Evolutionary conservation across 2,797 vertebrate species (phyloP), one percentile per base, ranked within the genome.

Genomic region (Discoglossus pictus): DNA sequence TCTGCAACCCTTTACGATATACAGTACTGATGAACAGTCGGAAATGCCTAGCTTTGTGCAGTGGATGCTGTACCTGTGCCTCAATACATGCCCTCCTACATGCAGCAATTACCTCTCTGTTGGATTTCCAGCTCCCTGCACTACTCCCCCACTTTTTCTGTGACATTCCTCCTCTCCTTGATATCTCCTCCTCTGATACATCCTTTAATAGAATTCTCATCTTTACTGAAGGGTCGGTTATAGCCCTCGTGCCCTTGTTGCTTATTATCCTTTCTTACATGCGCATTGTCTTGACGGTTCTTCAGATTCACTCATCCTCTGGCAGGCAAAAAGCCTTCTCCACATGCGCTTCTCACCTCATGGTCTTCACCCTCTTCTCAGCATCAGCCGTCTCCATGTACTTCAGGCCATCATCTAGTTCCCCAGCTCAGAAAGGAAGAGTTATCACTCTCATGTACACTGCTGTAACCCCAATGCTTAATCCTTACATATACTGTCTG

Each of bases 1-100:
- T 84, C 44, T 83, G 82, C 38, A 76, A 73, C 36, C 81, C 84
- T 11, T n/a, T 86, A 48, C 79, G 75, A 70, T 84, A 87, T 11
- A 73, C 51, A 5, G 75, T 52, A 50, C 61, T 82, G 39, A 87
- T 84, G 82, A 82, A 6, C 31, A n/a, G 12, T 2, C 48, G 31
- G 1, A 40, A 73, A 35, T 81, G 73, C 34, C 16, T 87, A 60
- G 76, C 44, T 0, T n/a, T 81, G 8, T 79, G 81, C 5, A 76
- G 36, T n/a, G 38, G 7, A 3, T 60, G 65, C n/a, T 68, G 55
- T 17, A 13, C 9, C 1, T 42, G 18, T 36, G 65, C 65, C 15
- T 68, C 38, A 17, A 13, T 60, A 8, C 65, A 68, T 21, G 55
- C 65, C 17, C 23, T 68, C 2, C 65, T 68, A 2, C 65, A 68